Base-by-base conservation (phyloP, 2,888 invertebrate species). In the Dicranocentrus wangi region DNA sequence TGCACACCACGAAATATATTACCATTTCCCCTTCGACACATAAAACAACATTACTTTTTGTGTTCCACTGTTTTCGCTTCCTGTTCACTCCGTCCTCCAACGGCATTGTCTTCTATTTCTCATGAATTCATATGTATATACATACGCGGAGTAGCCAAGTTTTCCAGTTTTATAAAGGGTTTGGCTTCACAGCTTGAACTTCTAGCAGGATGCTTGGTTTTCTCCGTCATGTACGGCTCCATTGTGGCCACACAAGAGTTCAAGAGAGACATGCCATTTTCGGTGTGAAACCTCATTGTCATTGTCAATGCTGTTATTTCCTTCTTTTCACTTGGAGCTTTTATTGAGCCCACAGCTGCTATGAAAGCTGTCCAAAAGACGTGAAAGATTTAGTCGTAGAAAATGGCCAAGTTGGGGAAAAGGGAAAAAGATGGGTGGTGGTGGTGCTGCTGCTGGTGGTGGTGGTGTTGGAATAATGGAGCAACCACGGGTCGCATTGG, bases 11-110 rank as follows among this genome's bases (percentile, higher is more conserved):
- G 79, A 79, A 79, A 79, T 79, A 79, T 79, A 79, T 79, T 79
- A 79, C 72, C 72, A 79, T 72, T 79, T 79, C 79, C 79, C 79
- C 79, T 72, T 79, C 79, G 79, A 79, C 79, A 79, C 79, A 79
- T 79, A 79, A 79, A 79, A 79, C 79, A 79, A 79, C 72, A 72
- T 65, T 63, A 28, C 19, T 39, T 79, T 66, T 71, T 78, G 58
- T 76, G 68, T 63, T 77, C 70, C 15, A 43, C 77, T 70, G 42
- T 66, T 75, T 71, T 71, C 55, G 58, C 71, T 78, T 78, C 78
- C 78, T 71, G 71, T 71, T 78, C 47, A 65, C 72, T 72, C 61
- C 55, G 27, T 60, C 43, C 47, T 68, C 42, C 17, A 51, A 60
- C 17, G 39, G 55, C 39, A 65, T 79, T 79, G 79, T 79, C 66